phyloP scores from a whole-genome alignment of 2,113 vertebrate genomes.

The Mesembrinibis cayennensis region DNA sequence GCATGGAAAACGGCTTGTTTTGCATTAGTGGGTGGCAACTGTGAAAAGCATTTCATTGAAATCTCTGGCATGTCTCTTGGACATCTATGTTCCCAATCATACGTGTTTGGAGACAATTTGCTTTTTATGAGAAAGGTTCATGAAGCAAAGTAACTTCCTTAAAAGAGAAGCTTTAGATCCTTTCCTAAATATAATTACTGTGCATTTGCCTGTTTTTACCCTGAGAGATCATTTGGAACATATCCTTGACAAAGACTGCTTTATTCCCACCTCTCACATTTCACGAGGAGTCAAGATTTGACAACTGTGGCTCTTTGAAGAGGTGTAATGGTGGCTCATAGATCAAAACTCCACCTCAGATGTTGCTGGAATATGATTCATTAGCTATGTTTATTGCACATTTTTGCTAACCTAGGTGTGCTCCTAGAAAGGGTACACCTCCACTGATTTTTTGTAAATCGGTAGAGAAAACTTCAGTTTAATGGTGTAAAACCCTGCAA shows the following conservation, averaged over 20 bases:
- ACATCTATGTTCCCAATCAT: rapidly evolving
- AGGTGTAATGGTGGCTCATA: neutral
- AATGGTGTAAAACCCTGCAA: neutral
- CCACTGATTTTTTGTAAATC: neutral
- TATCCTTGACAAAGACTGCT: neutral
- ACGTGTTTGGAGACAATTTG: neutral
- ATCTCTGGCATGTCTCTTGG: neutral
- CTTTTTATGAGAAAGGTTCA: neutral
- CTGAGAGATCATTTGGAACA: neutral
- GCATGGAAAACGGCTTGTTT: rapidly evolving
- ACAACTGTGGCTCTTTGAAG: neutral
- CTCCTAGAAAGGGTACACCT: neutral
- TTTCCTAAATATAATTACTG: neutral
- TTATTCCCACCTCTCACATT: neutral
- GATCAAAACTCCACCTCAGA: neutral
- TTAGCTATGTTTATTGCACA: neutral
- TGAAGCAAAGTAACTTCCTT: neutral
- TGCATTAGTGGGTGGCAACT: neutral
- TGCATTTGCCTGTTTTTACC: neutral
- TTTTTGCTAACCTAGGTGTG: neutral
- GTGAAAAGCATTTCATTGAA: neutral
- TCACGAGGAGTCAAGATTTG: neutral
- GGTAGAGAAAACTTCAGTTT: neutral
- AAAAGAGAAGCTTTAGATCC: neutral
- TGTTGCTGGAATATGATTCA: neutral